Percentiles rank a stretch among this genome's conserved stretches.
These are phyloP conservation scores for Allacma fusca DNA, from an alignment of 2,888 invertebrate genomes.

Conservation along the genomic window DNA sequence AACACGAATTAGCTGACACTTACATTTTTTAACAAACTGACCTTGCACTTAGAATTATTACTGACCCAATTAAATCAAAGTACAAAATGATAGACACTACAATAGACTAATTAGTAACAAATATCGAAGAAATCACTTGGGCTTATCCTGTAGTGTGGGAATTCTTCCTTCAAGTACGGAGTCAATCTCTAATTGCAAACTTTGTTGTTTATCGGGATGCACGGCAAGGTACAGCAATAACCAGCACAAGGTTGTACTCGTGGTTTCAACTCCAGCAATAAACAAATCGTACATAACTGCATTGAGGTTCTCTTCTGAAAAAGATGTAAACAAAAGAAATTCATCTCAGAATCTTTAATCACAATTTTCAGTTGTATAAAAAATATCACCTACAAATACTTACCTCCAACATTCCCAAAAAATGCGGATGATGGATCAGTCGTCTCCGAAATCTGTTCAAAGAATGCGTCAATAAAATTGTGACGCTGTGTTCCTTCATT, in stretches of 20 bases:
- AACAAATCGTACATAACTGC: not conserved
- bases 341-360: not conserved
- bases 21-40: too few relatives aligned
- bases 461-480: not conserved
- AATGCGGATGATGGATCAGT: not conserved
- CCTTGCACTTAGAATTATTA: too few relatives aligned
- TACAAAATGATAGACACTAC: not conserved
- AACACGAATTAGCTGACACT: too few relatives aligned
- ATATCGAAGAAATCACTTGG: not conserved
- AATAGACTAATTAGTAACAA: not conserved
- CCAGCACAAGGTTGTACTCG: not conserved
- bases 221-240: not conserved
- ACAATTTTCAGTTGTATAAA: not conserved
- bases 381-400: not conserved
- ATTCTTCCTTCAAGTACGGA: not conserved
- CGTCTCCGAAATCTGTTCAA: not conserved
- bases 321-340: not conserved
- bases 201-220: not conserved
- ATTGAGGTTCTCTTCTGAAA: not conserved
- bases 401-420: slow-evolving; percentile 5
- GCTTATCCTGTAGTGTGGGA: slow-evolving; percentile 1
- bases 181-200: not conserved
- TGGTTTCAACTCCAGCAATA: not conserved
- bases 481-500: not conserved
- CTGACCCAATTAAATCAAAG: too few relatives aligned